Evolutionary conservation across 2,888 invertebrate genomes (phyloP), one percentile per base, ranked within the genome.

Genomic region (Artemia sinica): DNA sequence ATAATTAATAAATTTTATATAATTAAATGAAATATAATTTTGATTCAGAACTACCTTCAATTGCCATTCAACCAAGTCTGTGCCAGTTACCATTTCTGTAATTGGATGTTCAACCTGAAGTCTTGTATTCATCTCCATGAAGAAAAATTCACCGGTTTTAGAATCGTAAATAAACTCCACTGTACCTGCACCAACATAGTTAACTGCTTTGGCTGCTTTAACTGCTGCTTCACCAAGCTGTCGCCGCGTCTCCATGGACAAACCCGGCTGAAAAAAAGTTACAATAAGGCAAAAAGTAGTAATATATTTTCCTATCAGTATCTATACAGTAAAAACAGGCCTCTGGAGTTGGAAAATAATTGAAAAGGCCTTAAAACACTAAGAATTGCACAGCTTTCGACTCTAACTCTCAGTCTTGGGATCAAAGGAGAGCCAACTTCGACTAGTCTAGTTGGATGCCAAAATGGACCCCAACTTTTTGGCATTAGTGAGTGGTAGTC

Each of bases 111-210:
- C 95, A 0, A 95, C 93, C 78, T 93, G 92, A 50, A 93, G 80
- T 63, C 98, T 82, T 0, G 98, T 98, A 79, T 98, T 98, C 98
- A 98, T 98, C 82, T 98, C 98, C 98, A 98, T 98, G 77, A 98
- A 98, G 80, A 91, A 93, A 77, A 98, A 98, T 71, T 87, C 86
- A 72, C 91, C 86, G 66, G 87, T 85, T 69, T 82, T 80, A 69
- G 87, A 83, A 77, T 98, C 96, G 77, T 95, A 83, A 73, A 97
- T 95, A 77, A 98, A 98, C 78, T 97, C 97, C 0, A 98, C 96
- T 0, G 98, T 98, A 49, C 97, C 97, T 5, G 97, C 97, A 28
- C 97, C 97, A 0, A 95, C 91, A 78, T 98, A 98, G 65, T 89
- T 87, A 0, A 97, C 97, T 6, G 97, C 97, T 76, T 85, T 84